These are phyloP conservation scores for Diorhabda sublineata DNA, from an alignment of 1,140 invertebrate genomes.

Conservation along the genomic window DNA sequence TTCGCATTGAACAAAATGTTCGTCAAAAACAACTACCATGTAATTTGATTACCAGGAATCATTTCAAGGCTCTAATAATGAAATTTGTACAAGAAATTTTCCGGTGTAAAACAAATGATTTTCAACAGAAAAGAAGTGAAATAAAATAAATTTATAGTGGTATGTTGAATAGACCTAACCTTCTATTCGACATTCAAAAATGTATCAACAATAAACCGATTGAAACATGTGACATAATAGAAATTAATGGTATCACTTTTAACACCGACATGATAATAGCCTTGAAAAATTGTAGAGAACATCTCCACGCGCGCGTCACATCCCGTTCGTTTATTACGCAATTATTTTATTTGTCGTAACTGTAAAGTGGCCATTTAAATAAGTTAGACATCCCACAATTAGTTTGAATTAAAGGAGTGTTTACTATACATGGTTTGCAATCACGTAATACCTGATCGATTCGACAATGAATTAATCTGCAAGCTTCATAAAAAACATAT, in stretches of 20 bases:
- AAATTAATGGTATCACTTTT: background rate
- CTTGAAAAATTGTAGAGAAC: conserved; percentile 1
- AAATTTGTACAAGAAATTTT: too few species aligned
- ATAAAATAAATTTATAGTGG: too few species aligned
- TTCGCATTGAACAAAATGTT: too few species aligned
- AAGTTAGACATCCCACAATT: conserved; percentile 12
- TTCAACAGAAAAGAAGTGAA: too few species aligned
- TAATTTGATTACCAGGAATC: too few species aligned
- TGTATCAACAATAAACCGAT: conserved; percentile 2
- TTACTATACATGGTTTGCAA: background rate
- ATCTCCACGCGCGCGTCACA: conserved; percentile 1
- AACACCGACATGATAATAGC: background rate
- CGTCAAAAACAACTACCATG: too few species aligned
- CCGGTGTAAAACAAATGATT: too few species aligned
- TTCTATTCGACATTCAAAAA: background rate
- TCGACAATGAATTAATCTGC: background rate
- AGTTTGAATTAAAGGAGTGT: conserved; percentile 11
- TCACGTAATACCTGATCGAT: background rate
- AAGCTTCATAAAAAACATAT: too few species aligned
- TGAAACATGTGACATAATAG: background rate
- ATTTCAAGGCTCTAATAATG: too few species aligned
- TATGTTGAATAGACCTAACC: too few species aligned
- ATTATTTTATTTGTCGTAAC: conserved; percentile 8
- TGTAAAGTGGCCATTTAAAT: conserved; percentile 4
- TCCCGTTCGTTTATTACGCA: conserved; percentile 9